Percentiles rank a stretch among this genome's conserved stretches.
Conservation (phyloP, 2,113 vertebrate genomes). For the Spizaetus ornatus region DNA sequence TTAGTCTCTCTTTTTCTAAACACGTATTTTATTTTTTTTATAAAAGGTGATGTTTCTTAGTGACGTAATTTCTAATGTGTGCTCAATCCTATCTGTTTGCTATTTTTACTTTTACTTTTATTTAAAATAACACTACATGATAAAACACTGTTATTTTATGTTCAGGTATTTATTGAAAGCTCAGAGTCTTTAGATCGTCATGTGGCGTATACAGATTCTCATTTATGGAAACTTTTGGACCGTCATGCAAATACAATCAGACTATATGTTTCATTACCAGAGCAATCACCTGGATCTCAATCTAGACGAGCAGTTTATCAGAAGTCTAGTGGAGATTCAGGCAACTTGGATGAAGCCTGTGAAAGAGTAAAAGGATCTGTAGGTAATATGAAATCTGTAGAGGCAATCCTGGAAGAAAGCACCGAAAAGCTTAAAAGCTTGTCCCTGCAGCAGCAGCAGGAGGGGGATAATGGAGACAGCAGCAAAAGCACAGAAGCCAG, state of each 20-base stretch:
- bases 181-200: conserved; percentile 88
- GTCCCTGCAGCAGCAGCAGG: conserved; percentile 86
- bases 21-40: neutral
- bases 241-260: conserved; percentile 97
- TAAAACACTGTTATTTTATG: neutral
- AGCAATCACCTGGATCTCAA: conserved; percentile 86
- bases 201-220: conserved; percentile 86
- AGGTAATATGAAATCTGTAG: conserved; percentile 85
- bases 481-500: conserved; percentile 94
- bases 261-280: conserved; percentile 88
- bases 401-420: conserved; percentile 94
- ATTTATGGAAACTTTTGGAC: conserved; percentile 94
- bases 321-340: conserved; percentile 78
- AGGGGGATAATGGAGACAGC: conserved; percentile 87
- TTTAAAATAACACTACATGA: neutral
- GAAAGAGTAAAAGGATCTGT: conserved; percentile 79
- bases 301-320: conserved; percentile 81
- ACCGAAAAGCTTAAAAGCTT: conserved; percentile 96
- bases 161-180: conserved; percentile 95
- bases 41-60: neutral
- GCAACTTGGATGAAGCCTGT: conserved; percentile 74
- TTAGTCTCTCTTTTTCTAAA: neutral
- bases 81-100: neutral
- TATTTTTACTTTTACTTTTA: neutral
- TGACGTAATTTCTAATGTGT: neutral